Conservation (phyloP, 2,113 vertebrate genomes). For the Podarcis raffonei region DNA sequence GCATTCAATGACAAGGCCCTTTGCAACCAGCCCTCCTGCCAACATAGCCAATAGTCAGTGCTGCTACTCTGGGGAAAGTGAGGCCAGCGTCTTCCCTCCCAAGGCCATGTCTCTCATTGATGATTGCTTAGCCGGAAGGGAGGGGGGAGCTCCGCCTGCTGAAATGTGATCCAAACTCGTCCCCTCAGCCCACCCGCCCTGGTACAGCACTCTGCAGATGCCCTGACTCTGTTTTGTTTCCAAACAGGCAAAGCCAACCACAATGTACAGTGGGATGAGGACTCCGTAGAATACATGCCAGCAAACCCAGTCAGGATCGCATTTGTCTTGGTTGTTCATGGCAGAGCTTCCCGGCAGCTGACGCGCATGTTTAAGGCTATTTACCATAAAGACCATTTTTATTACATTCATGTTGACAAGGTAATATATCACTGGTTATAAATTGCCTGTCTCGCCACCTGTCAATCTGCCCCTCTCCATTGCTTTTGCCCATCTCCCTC, state of each 20-base stretch:
- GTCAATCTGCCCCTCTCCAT: conserved; percentile 11
- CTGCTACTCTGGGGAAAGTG: too few relatives aligned
- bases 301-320: conserved; percentile 90
- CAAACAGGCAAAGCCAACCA: conserved; percentile 90
- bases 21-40: too few relatives aligned
- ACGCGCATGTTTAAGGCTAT: conserved; percentile 98
- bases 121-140: not conserved
- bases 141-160: not conserved
- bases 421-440: conserved; percentile 74
- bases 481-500: conserved; percentile 14
- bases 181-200: not conserved
- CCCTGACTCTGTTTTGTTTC: conserved; percentile 65
- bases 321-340: conserved; percentile 96
- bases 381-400: conserved; percentile 95
- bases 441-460: conserved; percentile 45
- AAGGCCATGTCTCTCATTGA: rapidly evolving
- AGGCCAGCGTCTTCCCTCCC: rapidly evolving
- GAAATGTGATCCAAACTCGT: rapidly evolving
- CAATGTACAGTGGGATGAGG: conserved; percentile 95
- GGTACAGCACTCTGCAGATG: conserved; percentile 40
- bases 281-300: conserved; percentile 87
- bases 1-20: too few relatives aligned
- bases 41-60: too few relatives aligned
- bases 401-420: conserved; percentile 98
- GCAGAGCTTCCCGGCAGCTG: conserved; percentile 93